These are phyloP conservation scores for Terrapene triunguis DNA, from an alignment of 2,113 vertebrate species.

Conservation along the genomic window DNA sequence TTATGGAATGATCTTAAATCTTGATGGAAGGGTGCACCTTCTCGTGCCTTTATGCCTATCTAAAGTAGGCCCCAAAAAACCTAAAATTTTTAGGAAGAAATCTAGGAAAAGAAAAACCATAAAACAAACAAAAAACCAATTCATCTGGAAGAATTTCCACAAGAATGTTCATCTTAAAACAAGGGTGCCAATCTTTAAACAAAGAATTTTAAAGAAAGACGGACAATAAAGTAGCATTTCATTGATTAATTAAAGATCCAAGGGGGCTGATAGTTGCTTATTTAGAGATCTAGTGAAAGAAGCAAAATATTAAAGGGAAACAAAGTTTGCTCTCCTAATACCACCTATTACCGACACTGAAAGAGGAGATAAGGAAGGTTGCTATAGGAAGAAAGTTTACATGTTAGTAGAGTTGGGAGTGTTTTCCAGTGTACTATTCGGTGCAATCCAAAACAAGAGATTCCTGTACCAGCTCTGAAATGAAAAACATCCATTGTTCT, in stretches of 20 bases:
- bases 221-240: background rate
- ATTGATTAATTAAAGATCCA: background rate
- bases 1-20: background rate
- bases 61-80: constrained; percentile 13
- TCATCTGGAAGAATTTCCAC: constrained; percentile 36
- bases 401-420: background rate
- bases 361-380: background rate
- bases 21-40: background rate
- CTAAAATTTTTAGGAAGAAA: constrained; percentile 12
- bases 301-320: background rate
- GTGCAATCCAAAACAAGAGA: background rate
- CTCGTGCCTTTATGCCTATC: background rate
- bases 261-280: background rate
- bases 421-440: background rate
- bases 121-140: constrained; percentile 42
- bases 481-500: background rate
- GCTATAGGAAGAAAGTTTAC: background rate
- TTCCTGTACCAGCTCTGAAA: background rate
- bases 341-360: background rate
- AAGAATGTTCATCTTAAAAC: constrained; percentile 35
- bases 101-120: background rate
- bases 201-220: constrained; percentile 9
- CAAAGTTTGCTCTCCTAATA: background rate
- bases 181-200: background rate
- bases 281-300: background rate